Base-by-base conservation (phyloP, 2,888 invertebrate genomes). In the Muschampia plurimacula region DNA sequence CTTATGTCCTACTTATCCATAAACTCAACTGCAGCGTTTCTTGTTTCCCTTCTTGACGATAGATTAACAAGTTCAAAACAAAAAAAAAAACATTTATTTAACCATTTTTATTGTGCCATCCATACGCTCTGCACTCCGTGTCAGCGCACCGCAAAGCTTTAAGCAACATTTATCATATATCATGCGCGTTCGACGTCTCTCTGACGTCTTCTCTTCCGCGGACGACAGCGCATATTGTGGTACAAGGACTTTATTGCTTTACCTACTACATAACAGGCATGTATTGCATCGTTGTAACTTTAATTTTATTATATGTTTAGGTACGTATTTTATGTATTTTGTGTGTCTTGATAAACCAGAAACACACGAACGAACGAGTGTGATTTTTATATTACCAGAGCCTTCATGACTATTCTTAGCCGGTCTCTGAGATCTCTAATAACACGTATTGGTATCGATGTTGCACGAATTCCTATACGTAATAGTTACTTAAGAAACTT, bases 101-200 rank as follows among this genome's bases (percentile, higher is more conserved):
- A 57, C 5, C 22, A 57, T 28, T 57, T 8, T 10, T 7, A n/a
- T 8, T 28, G 39, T 60, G 13, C 60, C n/a, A 32, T 60, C 60
- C 64, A 70, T 70, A 46, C 28, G 12, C 36, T 10, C 22, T 7
- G 46, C 46, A 77, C 67, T 77, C 75, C 70, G 76, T 75, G 79
- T 76, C 74, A 63, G 67, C 69, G 44, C 76, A 74, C 73, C 77
- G 77, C 73, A 75, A 81, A 81, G 84, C 82, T 67, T 59, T 83
- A 84, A 86, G 86, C 85, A 92, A 93, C 92, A 92, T 92, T 93
- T 91, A 92, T 93, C 93, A 92, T 66, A 90, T 87, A 89, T 88
- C 89, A 89, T 86, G 82, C 79, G 80, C 79, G 86, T 89, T 91
- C 89, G 91, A 93, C 89, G 85, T 91, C 80, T 85, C 83, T 76